Evolutionary conservation across 2,888 invertebrate species (phyloP), one percentile per base, ranked within the genome.

Genomic region (Ectemnius lituratus): DNA sequence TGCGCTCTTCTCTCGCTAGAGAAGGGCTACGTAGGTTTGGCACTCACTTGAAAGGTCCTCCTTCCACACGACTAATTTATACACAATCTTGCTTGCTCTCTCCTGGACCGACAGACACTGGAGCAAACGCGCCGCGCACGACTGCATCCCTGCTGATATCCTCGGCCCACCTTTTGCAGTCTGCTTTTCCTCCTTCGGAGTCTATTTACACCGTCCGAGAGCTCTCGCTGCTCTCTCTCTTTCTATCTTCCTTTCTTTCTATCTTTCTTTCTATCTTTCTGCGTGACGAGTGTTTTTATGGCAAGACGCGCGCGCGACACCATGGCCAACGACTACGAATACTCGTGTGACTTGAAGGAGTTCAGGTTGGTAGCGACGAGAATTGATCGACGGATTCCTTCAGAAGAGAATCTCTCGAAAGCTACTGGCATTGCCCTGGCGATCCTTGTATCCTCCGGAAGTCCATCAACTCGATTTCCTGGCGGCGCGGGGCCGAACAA

Each of bases 1-100:
- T 86, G 86, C 82, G 79, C 37, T 8, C 37, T 37, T 8, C 37
- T 11, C 37, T 8, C 37, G 37, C 37, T 37, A 11, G 37, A 11
- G 11, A 8, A 37, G 37, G 37, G 11, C 37, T 37, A 37, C 37
- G 37, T 37, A 88, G 87, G 87, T 90, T 90, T 90, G 90, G 90
- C 90, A 90, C 90, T 88, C 87, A 78, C 84, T 87, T 79, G 70
- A 60, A 57, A 62, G 62, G 58, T 70, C 69, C 46, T 68, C 47
- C 62, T 16, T 49, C 23, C 37, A 37, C 37, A 37, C 37, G 37
- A 37, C 37, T 37, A 37, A 23, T 37, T 37, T 37, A 5, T 63
- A 52, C 14, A 67, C 76, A 52, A 62, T 14, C 5, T 28, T 13
- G 46, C 45, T n/a, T 56, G 18, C 45, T 27, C 62, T 2, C 49